These are phyloP conservation scores for Hydrochoerus hydrochaeris DNA, from an alignment of 2,113 vertebrate species.

Conservation along the genomic window DNA sequence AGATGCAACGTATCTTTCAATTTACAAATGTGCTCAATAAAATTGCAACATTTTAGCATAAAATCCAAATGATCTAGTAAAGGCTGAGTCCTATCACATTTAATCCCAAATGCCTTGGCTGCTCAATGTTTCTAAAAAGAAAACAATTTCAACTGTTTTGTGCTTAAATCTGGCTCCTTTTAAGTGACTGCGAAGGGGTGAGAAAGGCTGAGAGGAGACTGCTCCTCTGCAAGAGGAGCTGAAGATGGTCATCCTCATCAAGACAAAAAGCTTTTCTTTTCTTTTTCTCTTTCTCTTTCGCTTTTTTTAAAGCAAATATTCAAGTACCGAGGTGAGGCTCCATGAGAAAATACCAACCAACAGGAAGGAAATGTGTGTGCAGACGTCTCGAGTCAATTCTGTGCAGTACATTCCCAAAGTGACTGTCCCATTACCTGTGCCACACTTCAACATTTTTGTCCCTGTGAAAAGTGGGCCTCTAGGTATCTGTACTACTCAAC, in stretches of 20 bases:
- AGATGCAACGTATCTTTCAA: neutral
- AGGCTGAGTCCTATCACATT: neutral
- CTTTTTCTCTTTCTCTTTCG: too few relatives aligned
- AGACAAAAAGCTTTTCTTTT: neutral
- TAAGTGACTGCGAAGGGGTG: neutral
- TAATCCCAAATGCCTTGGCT: neutral
- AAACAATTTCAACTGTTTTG: neutral
- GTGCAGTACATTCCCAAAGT: neutral
- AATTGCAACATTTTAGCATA: neutral
- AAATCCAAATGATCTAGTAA: slow-evolving; percentile 46
- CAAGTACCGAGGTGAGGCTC: neutral
- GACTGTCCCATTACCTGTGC: neutral
- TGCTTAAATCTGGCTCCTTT: neutral
- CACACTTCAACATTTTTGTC: fast-evolving
- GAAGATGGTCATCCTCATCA: neutral
- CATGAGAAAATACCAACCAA: neutral
- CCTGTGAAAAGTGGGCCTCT: neutral
- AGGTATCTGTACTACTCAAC: neutral
- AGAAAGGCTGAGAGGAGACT: too few relatives aligned
- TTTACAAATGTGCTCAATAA: neutral
- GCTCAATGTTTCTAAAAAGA: neutral
- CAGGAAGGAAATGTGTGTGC: neutral
- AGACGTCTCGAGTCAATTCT: neutral
- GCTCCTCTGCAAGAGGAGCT: neutral
- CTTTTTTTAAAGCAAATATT: slow-evolving; percentile 22